Evolutionary conservation across 2,113 vertebrate species (phyloP).

Genomic region (Eurypyga helias): DNA sequence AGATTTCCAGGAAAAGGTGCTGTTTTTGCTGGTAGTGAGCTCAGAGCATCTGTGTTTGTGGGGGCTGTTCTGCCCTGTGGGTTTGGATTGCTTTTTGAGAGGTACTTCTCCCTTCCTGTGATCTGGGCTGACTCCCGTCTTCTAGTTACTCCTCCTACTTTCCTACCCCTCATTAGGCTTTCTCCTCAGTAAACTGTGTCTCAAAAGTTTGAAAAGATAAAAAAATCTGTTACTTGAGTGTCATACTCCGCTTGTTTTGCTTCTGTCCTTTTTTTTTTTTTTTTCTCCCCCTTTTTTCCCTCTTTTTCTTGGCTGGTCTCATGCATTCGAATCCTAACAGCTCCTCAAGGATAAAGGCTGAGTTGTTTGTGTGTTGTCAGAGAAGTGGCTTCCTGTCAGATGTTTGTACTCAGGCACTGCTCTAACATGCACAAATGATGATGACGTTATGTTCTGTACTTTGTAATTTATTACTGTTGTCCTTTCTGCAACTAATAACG

Average conservation of each 20-base stretch:
- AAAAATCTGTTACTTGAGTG: neutral
- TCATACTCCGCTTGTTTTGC: neutral
- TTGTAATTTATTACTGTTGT: neutral
- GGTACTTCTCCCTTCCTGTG: neutral
- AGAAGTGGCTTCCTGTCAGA: neutral
- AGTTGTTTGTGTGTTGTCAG: neutral
- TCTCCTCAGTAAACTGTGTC: neutral
- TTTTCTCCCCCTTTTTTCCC: no score
- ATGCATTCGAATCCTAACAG: neutral
- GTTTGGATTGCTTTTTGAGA: neutral
- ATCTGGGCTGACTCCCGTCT: neutral
- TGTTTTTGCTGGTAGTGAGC: fast-evolving
- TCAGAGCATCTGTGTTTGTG: fast-evolving
- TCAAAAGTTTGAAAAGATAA: neutral
- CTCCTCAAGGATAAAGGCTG: neutral
- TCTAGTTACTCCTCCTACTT: neutral
- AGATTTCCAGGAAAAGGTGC: neutral
- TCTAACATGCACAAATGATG: neutral
- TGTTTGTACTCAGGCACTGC: neutral
- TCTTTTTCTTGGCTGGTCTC: neutral
- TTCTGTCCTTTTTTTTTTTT: neutral
- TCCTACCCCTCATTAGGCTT: neutral
- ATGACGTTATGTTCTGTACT: neutral
- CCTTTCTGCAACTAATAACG: neutral
- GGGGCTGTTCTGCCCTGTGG: fast-evolving